Percentiles rank a stretch among this genome's conserved stretches.
phyloP scores from a whole-genome alignment of 2,797 vertebrate genomes.

The Acanthopagrus latus region DNA sequence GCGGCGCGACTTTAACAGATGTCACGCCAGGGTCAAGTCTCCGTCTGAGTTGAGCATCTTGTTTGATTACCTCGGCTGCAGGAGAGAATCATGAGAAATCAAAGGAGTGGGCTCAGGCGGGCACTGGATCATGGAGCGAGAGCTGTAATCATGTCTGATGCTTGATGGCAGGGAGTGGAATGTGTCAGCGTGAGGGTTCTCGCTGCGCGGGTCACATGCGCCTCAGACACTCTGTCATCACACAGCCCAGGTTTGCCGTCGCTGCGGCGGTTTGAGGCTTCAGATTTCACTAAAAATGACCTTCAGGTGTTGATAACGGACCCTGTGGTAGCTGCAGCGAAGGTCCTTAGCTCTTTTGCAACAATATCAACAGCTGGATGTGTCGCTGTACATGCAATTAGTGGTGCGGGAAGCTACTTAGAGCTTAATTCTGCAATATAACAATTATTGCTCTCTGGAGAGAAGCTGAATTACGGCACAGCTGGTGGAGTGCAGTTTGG shows the following conservation, averaged over 20 bases:
- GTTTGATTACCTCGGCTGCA: constrained; percentile 53
- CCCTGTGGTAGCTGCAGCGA: constrained; percentile 12
- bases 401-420: constrained; percentile 12
- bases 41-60: constrained; percentile 42
- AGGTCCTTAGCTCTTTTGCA: constrained; percentile 22
- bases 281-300: constrained; percentile 9
- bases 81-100: constrained; percentile 53
- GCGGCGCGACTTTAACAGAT: constrained; percentile 49
- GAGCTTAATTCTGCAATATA: constrained; percentile 32
- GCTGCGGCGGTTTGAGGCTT: constrained; percentile 2
- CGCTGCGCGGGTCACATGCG: constrained; percentile 47
- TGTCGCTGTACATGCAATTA: neutral
- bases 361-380: constrained; percentile 31
- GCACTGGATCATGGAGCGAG: constrained; percentile 47
- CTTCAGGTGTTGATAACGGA: constrained; percentile 47
- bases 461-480: constrained; percentile 19
- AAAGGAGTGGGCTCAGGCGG: constrained; percentile 51
- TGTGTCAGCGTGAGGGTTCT: constrained; percentile 49
- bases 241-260: constrained; percentile 31
- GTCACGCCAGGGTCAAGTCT: constrained; percentile 46
- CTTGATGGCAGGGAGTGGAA: constrained; percentile 50
- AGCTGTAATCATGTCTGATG: constrained; percentile 70
- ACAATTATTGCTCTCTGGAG: constrained; percentile 32
- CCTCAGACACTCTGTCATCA: constrained; percentile 44
- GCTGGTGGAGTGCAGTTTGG: neutral